Base-by-base conservation (phyloP, 2,888 invertebrate species). In the Choreutis nemorana region DNA sequence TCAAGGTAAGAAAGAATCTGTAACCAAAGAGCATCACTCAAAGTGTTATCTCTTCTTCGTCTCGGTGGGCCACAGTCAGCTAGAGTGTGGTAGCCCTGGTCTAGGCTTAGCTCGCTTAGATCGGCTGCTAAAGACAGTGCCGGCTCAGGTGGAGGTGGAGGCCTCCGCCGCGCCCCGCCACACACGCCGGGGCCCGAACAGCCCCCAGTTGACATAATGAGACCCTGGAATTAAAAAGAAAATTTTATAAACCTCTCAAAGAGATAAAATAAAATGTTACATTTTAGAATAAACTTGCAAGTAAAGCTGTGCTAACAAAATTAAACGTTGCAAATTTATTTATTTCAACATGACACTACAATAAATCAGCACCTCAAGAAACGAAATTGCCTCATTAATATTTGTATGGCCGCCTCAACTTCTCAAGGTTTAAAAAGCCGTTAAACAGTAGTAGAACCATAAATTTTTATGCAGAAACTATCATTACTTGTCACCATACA, bases 81-180 rank as follows among this genome's bases (percentile, higher is more conserved):
- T 32, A 91, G 66, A 4, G 91, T 91, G 46, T 90, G 90, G 68
- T 91, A 91, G 2, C 91, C 91, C 60, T 91, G 89, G 64, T 91
- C 91, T 22, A 89, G 72, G 49, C 85, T 87, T 23, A 89, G 86
- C 50, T 78, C 75, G 36, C 77, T 78, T 26, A 78, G 55, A 40
- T 78, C 77, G 0, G 77, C 73, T 2, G 72, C 66, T 6, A 77
- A 57, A n/a, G 77, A 64, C 18, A 70, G 55, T 2, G 65, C 61
- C 1, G 75, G 75, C 50, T 75, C 73, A 0, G 78, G 77, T 1
- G 78, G 77, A 3, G 77, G 77, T 2, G 78, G 77, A 5, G 77
- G 73, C 3, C 77, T 54, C 7, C 77, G 48, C 8, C 75, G 57
- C 3, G 68, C 75, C 15, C 75, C 75, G 13, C 73, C 68, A 25